These are phyloP conservation scores for Cerceris rybyensis DNA, from an alignment of 2,888 invertebrate species.

Conservation along the genomic window DNA sequence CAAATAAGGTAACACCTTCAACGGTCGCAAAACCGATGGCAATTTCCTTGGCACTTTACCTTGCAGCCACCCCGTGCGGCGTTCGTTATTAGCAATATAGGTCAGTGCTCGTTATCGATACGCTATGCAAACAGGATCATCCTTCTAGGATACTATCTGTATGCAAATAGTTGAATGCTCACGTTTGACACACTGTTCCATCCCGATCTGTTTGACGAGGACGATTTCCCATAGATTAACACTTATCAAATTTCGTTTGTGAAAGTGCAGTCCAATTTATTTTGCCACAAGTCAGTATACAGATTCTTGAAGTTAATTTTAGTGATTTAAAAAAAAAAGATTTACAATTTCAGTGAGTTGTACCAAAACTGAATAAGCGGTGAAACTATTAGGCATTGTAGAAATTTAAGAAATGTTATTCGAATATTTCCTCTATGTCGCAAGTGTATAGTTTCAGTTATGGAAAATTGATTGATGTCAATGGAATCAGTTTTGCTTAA, in stretches of 20 bases:
- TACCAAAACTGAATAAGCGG: no score
- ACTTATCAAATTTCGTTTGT: no score
- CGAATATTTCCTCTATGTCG: no score
- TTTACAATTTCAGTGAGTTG: no score
- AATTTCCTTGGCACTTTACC: slow-evolving; percentile 36
- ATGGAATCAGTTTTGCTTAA: no score
- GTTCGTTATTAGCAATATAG: slow-evolving; percentile 45
- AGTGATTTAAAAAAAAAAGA: no score
- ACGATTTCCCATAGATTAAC: not conserved
- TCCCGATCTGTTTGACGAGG: slow-evolving; percentile 3
- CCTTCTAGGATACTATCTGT: slow-evolving; percentile 25
- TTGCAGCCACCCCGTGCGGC: slow-evolving; percentile 6
- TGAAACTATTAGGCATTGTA: no score
- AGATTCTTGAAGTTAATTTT: no score
- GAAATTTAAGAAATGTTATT: no score
- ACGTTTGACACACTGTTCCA: slow-evolving; percentile 23
- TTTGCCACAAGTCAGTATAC: not conserved
- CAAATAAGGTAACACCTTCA: slow-evolving; percentile 34
- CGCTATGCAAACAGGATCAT: slow-evolving; percentile 29
- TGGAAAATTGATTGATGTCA: no score
- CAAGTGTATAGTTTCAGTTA: no score
- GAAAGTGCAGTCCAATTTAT: not conserved
- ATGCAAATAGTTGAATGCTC: slow-evolving; percentile 40
- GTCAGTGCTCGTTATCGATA: slow-evolving; percentile 32
- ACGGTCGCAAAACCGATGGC: slow-evolving; percentile 22